Evolutionary conservation across 2,888 invertebrate genomes (phyloP), one percentile per base, ranked within the genome.

Genomic region (Colletes collaris): DNA sequence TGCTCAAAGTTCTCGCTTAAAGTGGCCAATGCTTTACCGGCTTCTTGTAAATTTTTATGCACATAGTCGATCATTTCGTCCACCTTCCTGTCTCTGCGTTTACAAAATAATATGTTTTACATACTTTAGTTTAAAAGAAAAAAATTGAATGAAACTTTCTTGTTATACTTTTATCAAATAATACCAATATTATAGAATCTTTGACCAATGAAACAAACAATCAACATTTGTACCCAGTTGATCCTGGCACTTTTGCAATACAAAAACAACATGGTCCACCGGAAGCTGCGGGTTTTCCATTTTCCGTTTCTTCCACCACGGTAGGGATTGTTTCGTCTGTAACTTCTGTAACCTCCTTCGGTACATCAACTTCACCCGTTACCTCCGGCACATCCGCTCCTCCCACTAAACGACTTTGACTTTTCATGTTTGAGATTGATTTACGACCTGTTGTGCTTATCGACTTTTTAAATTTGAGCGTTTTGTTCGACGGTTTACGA

Each of bases 1-100:
- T 91, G 90, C 76, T 92, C 92, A 84, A 90, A 89, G 80, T 91
- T 92, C 64, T 90, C 90, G 60, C 89, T 85, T 70, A 92, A 86
- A 66, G 81, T 86, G 44, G 87, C 87, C 81, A 92, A 82, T 35
- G 88, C 87, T 83, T 89, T 90, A 62, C 87, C 86, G n/a, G 91
- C 92, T 75, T 92, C 92, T 64, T 86, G 86, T 4, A 92, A 83
- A 85, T 92, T 92, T 76, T 87, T 80, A 40, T 90, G 88, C 2
- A 89, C 89, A 66, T 89, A 88, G n/a, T 91, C 89, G 64, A 92
- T 86, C 79, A 91, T 87, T 76, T 91, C 90, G 65, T 92, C 90
- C 64, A 91, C 89, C 59, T 89, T 88, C 76, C 87, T 86, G 70
- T 91, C 90, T 35, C 92, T 92, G 76, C 50, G 55, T 46, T 59